These are phyloP conservation scores for Anas acuta DNA, from an alignment of 2,797 vertebrate species.

Conservation along the genomic window DNA sequence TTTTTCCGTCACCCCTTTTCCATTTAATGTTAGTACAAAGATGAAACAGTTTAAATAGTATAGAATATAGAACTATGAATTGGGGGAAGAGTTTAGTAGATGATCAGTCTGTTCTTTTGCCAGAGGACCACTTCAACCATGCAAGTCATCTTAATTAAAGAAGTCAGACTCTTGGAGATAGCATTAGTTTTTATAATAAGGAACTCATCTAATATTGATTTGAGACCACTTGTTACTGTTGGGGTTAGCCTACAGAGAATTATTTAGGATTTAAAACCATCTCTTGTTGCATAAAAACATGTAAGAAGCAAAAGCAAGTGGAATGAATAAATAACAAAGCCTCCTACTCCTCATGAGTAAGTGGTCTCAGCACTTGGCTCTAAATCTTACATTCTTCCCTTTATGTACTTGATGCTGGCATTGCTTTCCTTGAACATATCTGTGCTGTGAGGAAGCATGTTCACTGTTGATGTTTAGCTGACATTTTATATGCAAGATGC, in stretches of 20 bases:
- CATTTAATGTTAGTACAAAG: not conserved
- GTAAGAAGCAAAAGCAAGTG: not conserved
- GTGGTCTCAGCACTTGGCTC: not conserved
- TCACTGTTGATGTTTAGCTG: not conserved
- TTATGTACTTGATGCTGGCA: not conserved
- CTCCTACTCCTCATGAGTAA: not conserved
- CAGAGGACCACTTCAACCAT: not conserved
- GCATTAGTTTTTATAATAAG: not conserved
- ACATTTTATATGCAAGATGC: not conserved
- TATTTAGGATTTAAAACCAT: not conserved
- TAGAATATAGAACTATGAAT: not conserved
- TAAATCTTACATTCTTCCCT: not conserved
- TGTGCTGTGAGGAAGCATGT: not conserved
- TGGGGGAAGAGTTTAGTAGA: not conserved
- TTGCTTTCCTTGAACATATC: not conserved
- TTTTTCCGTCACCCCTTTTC: conserved; percentile 20
- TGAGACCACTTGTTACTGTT: not conserved
- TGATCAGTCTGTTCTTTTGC: not conserved
- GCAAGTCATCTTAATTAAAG: not conserved
- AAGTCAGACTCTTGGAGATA: not conserved
- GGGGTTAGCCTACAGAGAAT: not conserved
- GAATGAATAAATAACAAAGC: not conserved
- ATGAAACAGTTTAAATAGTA: conserved; percentile 11
- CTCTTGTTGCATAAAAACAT: not conserved
- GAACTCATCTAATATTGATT: not conserved